Evolutionary conservation across 64 coral and sea anemone species (phyloP).

Genomic region (Montipora foliosa): DNA sequence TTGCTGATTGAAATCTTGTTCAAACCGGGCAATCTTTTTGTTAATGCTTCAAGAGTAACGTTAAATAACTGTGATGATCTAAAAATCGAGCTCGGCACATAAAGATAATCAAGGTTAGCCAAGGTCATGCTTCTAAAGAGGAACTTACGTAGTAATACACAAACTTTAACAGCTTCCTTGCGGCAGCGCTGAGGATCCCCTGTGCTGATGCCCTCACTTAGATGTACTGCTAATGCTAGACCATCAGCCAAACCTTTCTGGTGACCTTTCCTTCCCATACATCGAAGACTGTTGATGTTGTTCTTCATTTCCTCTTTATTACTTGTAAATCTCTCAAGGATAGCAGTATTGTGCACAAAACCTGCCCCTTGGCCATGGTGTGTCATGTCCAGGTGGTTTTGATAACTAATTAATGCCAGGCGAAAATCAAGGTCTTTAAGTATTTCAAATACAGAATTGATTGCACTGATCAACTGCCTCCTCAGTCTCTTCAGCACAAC

Average conservation of each 20-base stretch:
- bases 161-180: constrained; percentile 10
- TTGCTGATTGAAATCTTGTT: too few relatives aligned
- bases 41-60: too few relatives aligned
- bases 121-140: not conserved
- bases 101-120: too few relatives aligned
- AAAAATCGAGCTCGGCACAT: too few relatives aligned
- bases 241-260: constrained; percentile 25
- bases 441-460: not conserved
- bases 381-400: not conserved
- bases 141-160: constrained; percentile 39
- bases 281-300: not conserved
- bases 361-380: not conserved
- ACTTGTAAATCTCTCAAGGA: not conserved
- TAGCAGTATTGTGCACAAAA: not conserved
- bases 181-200: not conserved
- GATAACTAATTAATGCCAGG: constrained; percentile 29
- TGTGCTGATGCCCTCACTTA: not conserved
- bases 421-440: not conserved
- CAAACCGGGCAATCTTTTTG: too few relatives aligned
- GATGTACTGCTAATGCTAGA: not conserved
- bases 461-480: not conserved
- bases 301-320: not conserved
- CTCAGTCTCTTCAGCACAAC: not conserved
- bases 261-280: not conserved
- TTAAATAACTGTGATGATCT: too few relatives aligned